Conservation (phyloP, 2,888 invertebrate species). For the Hyppa rectilinea region DNA sequence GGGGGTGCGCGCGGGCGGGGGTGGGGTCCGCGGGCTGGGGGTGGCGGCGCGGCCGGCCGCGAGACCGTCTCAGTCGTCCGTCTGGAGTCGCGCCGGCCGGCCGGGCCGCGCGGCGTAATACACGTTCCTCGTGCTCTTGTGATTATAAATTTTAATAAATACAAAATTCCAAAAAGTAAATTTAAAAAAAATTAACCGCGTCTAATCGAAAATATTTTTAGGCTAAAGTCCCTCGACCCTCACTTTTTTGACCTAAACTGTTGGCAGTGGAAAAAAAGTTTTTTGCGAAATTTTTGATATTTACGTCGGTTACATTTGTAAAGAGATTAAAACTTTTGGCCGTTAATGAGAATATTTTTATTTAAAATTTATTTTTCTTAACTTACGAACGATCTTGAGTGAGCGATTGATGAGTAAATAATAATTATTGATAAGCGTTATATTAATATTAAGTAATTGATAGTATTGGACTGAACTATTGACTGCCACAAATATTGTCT, state of each 20-base stretch:
- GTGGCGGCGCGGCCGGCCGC: conserved; percentile 79
- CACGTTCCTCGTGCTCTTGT: conserved; percentile 91
- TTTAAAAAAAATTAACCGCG: conserved; percentile 81
- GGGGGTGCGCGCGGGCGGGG: conserved; percentile 65
- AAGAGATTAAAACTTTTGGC: conserved; percentile 87
- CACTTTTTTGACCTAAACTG: conserved; percentile 85
- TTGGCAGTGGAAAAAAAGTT: conserved; percentile 85
- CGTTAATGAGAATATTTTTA: conserved; percentile 87
- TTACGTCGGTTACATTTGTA: conserved; percentile 89
- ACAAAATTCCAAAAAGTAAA: conserved; percentile 79
- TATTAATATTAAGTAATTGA: conserved; percentile 80
- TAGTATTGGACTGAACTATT: conserved; percentile 70
- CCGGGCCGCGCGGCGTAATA: conserved; percentile 90
- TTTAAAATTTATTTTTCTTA: conserved; percentile 86
- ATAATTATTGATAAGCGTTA: conserved; percentile 84
- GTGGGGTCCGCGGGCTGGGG: conserved; percentile 68
- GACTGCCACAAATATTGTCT: conserved; percentile 77
- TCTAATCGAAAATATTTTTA: conserved; percentile 89
- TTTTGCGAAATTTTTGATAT: conserved; percentile 90
- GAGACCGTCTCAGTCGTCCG: conserved; percentile 89
- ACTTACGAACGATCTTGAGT: conserved; percentile 79
- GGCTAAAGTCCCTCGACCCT: conserved; percentile 84
- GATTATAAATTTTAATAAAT: conserved; percentile 89
- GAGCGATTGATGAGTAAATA: conserved; percentile 76
- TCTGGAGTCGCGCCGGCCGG: conserved; percentile 90